Evolutionary conservation across 1,140 invertebrate species (phyloP), one percentile per base, ranked within the genome.

Genomic region (Oncopeltus fasciatus): DNA sequence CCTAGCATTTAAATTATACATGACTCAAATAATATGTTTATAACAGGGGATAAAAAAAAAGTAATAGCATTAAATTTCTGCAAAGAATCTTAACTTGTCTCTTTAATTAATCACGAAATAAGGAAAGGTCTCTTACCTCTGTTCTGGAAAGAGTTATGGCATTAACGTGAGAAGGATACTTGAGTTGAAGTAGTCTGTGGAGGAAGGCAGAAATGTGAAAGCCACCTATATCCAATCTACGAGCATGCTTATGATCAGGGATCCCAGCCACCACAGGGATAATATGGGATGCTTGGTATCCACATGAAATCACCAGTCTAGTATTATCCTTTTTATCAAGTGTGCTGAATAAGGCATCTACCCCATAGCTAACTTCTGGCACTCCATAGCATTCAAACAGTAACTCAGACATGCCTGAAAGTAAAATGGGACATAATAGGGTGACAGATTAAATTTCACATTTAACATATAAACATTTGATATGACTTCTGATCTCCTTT

Each of bases 341-440:
- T 70, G 87, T 86, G 66, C 89, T 90, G 71, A 90, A 91, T 29
- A 96, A 68, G 2, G 84, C 82, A 74, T 96, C 94, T 12, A 95
- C 81, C 29, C 91, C 91, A 74, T 94, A 95, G 53, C 82, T 81
- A 16, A 96, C 78, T 8, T 82, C 81, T 49, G 92, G 92, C 12
- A 96, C 80, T 60, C 84, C 81, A 71, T 96, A 96, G 69, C 90
- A 93, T 75, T 97, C 94, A 76, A 96, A 97, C 47, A 97, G 74
- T 43, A 97, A 76, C 73, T 97, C 93, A 28, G 87, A 91, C 92
- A 96, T 95, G 66, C 90, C 91, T 68, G 65, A 61, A 68, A 69
- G 18, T 14, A 51, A 24, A 49, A 18, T 33, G 18, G 18, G 29
- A 58, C 27, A 29, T 18, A 38, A 18, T 31, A 20, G 8, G n/a